A percentile compares a stretch with the other conserved stretches of the same genome.
Evolutionary conservation across 2,797 vertebrate species (phyloP).

Genomic region (Columba guinea): DNA sequence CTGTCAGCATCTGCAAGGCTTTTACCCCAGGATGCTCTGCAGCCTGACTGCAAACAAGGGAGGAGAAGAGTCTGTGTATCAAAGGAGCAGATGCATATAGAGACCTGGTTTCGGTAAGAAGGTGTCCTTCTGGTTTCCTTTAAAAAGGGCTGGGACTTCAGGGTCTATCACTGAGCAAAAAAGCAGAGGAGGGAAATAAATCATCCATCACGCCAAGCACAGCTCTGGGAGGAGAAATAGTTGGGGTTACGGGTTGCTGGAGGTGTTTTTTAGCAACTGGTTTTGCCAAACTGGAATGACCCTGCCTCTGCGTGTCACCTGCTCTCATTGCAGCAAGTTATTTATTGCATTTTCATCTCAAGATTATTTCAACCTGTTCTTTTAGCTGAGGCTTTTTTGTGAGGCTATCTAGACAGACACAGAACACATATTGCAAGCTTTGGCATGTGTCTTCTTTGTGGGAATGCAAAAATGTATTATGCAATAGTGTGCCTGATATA

Average conservation of each 20-base stretch:
- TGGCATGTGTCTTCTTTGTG: not conserved
- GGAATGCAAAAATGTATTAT: not conserved
- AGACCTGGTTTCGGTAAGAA: rapidly evolving
- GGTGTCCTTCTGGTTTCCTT: not conserved
- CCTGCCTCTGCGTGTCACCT: not conserved
- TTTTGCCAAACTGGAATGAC: not conserved
- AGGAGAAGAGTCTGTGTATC: not conserved
- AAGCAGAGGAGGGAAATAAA: not conserved
- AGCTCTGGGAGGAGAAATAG: not conserved
- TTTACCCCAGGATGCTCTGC: not conserved
- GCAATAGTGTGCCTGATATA: not conserved
- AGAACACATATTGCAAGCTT: not conserved
- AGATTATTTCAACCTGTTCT: not conserved
- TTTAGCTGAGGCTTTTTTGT: not conserved
- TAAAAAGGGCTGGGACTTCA: not conserved
- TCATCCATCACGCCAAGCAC: not conserved
- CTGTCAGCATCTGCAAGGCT: not conserved
- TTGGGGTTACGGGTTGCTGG: not conserved
- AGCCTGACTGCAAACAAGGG: not conserved
- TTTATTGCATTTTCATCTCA: not conserved
- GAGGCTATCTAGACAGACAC: not conserved
- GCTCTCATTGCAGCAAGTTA: not conserved
- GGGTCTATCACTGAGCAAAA: not conserved
- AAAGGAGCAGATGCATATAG: not conserved
- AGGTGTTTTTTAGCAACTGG: not conserved